phyloP scores from a whole-genome alignment of 92 coral and sea anemone species.

The Zoanthus sansibaricus region DNA sequence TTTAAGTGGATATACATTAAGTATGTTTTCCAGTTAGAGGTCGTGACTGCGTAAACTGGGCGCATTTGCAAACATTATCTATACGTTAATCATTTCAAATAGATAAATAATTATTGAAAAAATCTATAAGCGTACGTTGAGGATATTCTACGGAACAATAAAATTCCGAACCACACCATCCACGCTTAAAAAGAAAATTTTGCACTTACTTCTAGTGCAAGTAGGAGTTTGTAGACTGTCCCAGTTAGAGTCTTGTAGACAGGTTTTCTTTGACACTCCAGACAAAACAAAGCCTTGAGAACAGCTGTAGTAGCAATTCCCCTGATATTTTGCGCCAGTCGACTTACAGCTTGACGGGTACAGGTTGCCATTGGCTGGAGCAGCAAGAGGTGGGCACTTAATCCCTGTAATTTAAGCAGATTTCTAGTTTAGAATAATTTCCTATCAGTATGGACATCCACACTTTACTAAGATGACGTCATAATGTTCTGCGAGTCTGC shows the following conservation, averaged over 20 bases:
- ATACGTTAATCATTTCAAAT: too few relatives aligned
- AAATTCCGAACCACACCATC: too few relatives aligned
- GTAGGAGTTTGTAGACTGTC: slow-evolving; percentile 63
- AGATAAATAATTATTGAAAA: too few relatives aligned
- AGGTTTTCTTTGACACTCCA: slow-evolving; percentile 68
- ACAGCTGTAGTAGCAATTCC: slow-evolving; percentile 73
- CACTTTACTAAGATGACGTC: too few relatives aligned
- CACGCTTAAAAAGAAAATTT: background rate
- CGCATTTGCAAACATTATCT: too few relatives aligned
- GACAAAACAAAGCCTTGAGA: slow-evolving; percentile 61
- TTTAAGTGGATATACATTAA: too few relatives aligned
- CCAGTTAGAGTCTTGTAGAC: slow-evolving; percentile 78
- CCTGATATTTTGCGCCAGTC: slow-evolving; percentile 68
- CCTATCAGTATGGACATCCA: background rate
- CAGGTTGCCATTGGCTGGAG: slow-evolving; percentile 73
- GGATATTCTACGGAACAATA: too few relatives aligned
- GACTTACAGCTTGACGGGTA: slow-evolving; percentile 67
- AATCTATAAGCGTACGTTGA: too few relatives aligned
- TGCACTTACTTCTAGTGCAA: slow-evolving; percentile 59
- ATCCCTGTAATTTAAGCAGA: slow-evolving; percentile 48
- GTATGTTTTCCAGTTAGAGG: too few relatives aligned
- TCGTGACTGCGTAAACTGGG: too few relatives aligned
- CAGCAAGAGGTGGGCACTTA: slow-evolving; percentile 74
- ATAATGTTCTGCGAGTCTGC: too few relatives aligned
- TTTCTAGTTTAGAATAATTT: background rate